Evolutionary conservation across 2,797 vertebrate species (phyloP).

Genomic region (Helostoma temminkii): DNA sequence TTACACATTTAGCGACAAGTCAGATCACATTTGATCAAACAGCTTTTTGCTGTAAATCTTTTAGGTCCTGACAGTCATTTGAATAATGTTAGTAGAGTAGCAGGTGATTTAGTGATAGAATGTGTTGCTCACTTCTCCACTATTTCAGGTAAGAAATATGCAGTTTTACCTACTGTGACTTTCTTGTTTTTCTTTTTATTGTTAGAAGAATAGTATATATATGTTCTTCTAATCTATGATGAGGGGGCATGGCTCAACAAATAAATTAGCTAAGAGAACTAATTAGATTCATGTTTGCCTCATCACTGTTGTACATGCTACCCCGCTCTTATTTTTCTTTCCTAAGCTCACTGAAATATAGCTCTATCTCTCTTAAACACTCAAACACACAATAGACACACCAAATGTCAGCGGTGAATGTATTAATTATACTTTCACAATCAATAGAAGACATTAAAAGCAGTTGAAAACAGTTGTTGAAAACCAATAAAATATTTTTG

Average conservation of each 20-base stretch:
- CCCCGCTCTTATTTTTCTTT: not conserved
- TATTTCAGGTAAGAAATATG: slow-evolving; percentile 15
- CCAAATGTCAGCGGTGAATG: slow-evolving; percentile 44
- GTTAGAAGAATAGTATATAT: not conserved
- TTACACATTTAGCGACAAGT: slow-evolving; percentile 68
- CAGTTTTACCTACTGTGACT: not conserved
- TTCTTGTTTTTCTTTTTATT: slow-evolving; percentile 13
- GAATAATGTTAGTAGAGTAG: slow-evolving; percentile 52
- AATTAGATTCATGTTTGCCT: slow-evolving; percentile 8
- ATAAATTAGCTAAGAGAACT: not conserved
- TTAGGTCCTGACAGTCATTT: slow-evolving; percentile 60
- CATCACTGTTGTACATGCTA: not conserved
- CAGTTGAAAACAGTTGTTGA: slow-evolving; percentile 38
- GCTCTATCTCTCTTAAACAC: slow-evolving; percentile 3
- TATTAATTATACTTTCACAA: slow-evolving; percentile 43
- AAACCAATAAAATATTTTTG: slow-evolving; percentile 48
- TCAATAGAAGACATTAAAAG: slow-evolving; percentile 57
- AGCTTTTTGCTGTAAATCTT: slow-evolving; percentile 65
- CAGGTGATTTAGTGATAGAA: slow-evolving; percentile 35
- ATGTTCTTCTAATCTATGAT: no score
- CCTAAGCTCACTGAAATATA: slow-evolving; percentile 1
- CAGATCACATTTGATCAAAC: slow-evolving; percentile 69
- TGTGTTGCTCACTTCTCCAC: slow-evolving; percentile 43
- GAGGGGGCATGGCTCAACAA: not conserved
- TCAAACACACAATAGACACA: slow-evolving; percentile 24